phyloP scores from a whole-genome alignment of 2,797 vertebrate genomes.

The Myiothlypis chrysogaster region DNA sequence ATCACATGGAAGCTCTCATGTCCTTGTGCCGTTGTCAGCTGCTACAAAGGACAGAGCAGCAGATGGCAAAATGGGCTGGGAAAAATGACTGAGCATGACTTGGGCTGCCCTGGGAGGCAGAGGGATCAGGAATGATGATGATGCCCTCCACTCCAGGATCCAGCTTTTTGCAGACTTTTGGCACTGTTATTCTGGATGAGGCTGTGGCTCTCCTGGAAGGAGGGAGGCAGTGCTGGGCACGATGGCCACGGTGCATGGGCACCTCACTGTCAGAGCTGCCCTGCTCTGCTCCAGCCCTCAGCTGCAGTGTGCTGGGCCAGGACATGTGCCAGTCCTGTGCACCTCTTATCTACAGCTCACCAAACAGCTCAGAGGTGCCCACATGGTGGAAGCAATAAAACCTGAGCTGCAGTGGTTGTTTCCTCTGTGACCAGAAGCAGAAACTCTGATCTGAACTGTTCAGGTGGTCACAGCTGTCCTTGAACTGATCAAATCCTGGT shows the following conservation, averaged over 20 bases:
- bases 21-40: slow-evolving; percentile 23
- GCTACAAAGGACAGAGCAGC: slow-evolving; percentile 23
- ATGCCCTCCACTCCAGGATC: neutral
- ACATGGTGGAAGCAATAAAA: neutral
- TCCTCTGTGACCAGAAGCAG: neutral
- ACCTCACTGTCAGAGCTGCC: neutral
- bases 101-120: neutral
- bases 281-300: neutral
- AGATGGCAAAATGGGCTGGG: slow-evolving; percentile 38
- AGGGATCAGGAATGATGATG: neutral
- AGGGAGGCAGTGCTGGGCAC: neutral
- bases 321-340: accelerated
- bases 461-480: neutral
- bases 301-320: neutral
- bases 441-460: neutral
- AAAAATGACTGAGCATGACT: slow-evolving; percentile 3
- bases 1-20: neutral
- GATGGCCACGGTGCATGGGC: neutral
- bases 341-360: neutral
- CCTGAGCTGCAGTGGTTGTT: neutral
- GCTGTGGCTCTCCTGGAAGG: neutral
- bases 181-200: neutral
- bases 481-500: neutral
- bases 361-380: neutral
- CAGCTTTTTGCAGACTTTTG: neutral